These are phyloP conservation scores for Limanda limanda DNA, from an alignment of 2,113 vertebrate species.

Conservation along the genomic window DNA sequence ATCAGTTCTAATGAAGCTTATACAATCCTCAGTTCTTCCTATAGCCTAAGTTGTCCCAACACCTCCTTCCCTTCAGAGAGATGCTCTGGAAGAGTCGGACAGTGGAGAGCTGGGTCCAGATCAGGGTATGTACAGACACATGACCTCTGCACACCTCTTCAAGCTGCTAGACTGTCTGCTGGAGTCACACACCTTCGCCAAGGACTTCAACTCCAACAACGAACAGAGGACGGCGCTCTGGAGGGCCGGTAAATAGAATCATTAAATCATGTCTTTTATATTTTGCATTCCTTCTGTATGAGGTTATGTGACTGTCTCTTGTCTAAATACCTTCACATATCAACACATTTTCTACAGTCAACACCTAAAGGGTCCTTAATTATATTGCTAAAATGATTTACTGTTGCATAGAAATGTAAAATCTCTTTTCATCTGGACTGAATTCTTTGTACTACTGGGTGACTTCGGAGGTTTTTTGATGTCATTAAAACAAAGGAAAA, in stretches of 20 bases:
- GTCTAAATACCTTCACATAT: no score
- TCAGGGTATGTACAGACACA: slow-evolving; percentile 94
- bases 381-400: no score
- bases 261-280: no score
- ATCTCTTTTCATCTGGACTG: no score
- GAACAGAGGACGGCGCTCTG: slow-evolving; percentile 96
- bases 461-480: no score
- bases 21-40: no score
- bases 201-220: slow-evolving; percentile 97
- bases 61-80: slow-evolving; percentile 79
- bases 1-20: no score
- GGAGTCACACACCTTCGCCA: slow-evolving; percentile 96
- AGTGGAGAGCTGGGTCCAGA: slow-evolving; percentile 80
- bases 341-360: no score
- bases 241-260: slow-evolving; percentile 88
- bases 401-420: no score
- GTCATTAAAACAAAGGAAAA: no score
- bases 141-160: slow-evolving; percentile 94
- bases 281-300: not conserved
- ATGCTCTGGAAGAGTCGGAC: slow-evolving; percentile 85
- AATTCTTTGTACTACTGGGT: no score
- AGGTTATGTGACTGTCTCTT: not conserved
- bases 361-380: no score
- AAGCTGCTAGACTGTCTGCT: slow-evolving; percentile 95
- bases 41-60: not conserved